Evolutionary conservation across 2,113 vertebrate species (phyloP).

Genomic region (Henicopernis longicauda): DNA sequence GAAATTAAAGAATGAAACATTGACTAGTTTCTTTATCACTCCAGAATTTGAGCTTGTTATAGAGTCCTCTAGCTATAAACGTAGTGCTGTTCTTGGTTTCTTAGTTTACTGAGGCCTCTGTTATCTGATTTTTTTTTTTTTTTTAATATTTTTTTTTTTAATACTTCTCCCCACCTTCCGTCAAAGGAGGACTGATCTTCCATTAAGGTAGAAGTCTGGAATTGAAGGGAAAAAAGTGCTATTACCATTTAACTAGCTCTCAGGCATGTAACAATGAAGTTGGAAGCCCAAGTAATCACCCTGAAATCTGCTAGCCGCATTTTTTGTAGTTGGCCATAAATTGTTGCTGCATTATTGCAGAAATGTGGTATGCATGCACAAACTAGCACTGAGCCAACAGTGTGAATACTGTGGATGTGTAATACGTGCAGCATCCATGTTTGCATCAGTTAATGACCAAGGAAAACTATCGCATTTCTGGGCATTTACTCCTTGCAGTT

Average conservation of each 20-base stretch:
- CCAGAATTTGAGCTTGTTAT: neutral
- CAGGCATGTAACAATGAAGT: neutral
- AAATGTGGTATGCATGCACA: neutral
- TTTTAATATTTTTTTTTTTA: neutral
- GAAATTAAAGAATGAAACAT: slow-evolving; percentile 2
- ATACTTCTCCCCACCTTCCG: neutral
- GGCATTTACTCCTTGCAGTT: neutral
- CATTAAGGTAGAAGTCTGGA: neutral
- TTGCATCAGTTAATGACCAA: neutral
- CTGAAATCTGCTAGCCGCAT: neutral
- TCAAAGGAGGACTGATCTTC: neutral
- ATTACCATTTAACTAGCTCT: neutral
- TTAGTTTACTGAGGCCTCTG: neutral
- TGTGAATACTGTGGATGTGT: accelerated
- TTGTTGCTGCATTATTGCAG: neutral
- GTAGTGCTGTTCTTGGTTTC: neutral
- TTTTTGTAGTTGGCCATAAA: neutral
- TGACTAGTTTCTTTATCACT: neutral
- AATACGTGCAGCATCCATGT: neutral
- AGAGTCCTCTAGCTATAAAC: neutral
- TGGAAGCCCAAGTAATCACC: neutral
- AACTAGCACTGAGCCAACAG: neutral
- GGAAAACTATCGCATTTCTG: accelerated
- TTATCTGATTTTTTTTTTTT: neutral
- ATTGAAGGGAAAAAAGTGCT: neutral